Evolutionary conservation across 92 coral and sea anemone genomes (phyloP).

Genomic region (Epizoanthus scotinus): DNA sequence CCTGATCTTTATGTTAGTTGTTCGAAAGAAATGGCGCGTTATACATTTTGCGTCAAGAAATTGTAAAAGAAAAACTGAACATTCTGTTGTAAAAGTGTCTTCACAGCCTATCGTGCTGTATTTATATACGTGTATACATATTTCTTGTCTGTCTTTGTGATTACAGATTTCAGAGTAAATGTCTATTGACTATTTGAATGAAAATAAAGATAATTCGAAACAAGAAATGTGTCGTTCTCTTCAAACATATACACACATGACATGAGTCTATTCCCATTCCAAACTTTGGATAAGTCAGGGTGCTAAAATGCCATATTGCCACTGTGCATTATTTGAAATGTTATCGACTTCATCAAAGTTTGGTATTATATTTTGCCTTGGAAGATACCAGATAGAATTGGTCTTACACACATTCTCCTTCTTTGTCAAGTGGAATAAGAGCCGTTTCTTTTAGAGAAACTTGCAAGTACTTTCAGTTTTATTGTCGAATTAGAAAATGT

Average conservation of each 20-base stretch:
- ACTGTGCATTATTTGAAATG: neutral
- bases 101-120: no score
- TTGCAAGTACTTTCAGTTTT: no score
- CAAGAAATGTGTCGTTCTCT: neutral
- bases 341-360: neutral
- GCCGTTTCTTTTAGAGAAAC: no score
- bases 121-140: constrained; percentile 4
- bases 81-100: constrained; percentile 3
- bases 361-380: neutral
- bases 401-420: neutral
- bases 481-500: no score
- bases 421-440: no score
- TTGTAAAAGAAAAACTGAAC: neutral
- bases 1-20: neutral
- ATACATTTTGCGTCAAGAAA: neutral
- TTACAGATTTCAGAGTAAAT: neutral
- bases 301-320: neutral
- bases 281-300: neutral
- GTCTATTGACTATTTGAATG: constrained; percentile 23
- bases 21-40: neutral
- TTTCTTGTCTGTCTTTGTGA: constrained; percentile 7
- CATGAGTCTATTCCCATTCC: no score
- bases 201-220: constrained; percentile 24
- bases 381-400: neutral
- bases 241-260: no score